Base-by-base conservation (phyloP, 2,113 vertebrate species). In the Carassius carassius region DNA sequence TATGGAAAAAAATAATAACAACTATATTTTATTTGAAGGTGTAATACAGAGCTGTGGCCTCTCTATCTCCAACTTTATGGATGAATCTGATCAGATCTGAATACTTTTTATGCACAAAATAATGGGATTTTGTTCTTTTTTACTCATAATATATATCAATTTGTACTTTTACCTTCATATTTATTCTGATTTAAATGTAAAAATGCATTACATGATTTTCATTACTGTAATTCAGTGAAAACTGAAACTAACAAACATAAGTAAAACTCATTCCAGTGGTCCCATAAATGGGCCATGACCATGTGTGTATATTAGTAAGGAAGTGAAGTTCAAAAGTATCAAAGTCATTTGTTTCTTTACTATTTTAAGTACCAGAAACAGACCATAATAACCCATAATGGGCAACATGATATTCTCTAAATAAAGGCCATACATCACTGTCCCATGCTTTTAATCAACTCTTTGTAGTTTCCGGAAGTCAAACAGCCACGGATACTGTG, bases 341-440 rank as follows among this genome's bases (percentile, higher is more conserved):
- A 89, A 87, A 56, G 81, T 86, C 89, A 84, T 60, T 83, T 58
- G 75, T 73, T 79, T 74, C 65, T 41, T 78, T 79, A 74, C 81
- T 73, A 63, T 69, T 87, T 77, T 89, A 91, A 89, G 90, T 85
- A 82, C 86, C 88, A 84, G 82, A 86, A 89, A 86, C 86, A 62
- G 81, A 47, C 80, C 81, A 63, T 89, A 91, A 91, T 86, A 91
- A 89, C 90, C 84, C 63, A 83, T 91, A 92, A 92, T 90, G 85
- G 88, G 63, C 84, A 90, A 90, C 83, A 85, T 41, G 84, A 70
- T 72, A 67, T 70, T 79, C 51, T 79, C 90, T 89, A 90, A 90
- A 91, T 86, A 86, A 90, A 94, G 85, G 84, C 51, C 70, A 93
- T 92, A 81, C 86, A 93, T 93, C 92, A 91, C 81, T 60, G 49